phyloP scores from a whole-genome alignment of 92 coral and sea anemone genomes.

The Zoanthus solanderi region DNA sequence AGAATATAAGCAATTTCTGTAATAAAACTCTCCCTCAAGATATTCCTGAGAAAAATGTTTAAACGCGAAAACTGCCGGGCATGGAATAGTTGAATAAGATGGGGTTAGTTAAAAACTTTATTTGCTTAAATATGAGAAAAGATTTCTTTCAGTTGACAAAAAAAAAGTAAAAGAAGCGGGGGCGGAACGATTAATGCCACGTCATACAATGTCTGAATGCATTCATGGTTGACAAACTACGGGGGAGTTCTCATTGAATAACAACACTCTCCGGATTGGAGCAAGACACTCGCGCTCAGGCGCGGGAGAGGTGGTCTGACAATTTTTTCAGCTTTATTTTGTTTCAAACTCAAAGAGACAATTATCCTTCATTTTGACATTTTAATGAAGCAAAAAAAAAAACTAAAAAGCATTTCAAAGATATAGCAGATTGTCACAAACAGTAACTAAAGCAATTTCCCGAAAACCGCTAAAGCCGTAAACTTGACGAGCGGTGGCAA shows the following conservation, averaged over 20 bases:
- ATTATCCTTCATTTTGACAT: not conserved
- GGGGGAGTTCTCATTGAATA: slow-evolving; percentile 27
- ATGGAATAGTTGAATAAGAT: too few species aligned
- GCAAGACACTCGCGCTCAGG: slow-evolving; percentile 7
- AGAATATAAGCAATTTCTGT: not conserved
- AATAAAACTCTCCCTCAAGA: not conserved
- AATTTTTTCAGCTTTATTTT: not conserved
- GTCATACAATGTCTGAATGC: slow-evolving; percentile 40
- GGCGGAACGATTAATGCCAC: slow-evolving; percentile 41
- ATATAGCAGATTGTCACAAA: not conserved
- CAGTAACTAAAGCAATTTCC: not conserved
- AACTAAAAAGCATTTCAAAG: not conserved
- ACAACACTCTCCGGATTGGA: slow-evolving; percentile 8
- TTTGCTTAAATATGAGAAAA: slow-evolving; percentile 7
- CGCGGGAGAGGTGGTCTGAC: slow-evolving; percentile 3
- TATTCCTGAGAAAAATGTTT: not conserved
- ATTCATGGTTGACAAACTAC: slow-evolving; percentile 11
- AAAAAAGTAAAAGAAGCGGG: slow-evolving; percentile 35
- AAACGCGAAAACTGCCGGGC: not conserved
- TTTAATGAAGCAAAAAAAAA: slow-evolving; percentile 16
- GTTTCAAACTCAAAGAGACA: too few species aligned
- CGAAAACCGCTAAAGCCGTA: not conserved
- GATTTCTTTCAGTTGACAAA: not conserved
- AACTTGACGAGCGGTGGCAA: not conserved
- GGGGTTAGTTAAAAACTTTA: not conserved